These are phyloP conservation scores for Epicampocera succincta DNA, from an alignment of 2,888 invertebrate species.

Conservation along the genomic window DNA sequence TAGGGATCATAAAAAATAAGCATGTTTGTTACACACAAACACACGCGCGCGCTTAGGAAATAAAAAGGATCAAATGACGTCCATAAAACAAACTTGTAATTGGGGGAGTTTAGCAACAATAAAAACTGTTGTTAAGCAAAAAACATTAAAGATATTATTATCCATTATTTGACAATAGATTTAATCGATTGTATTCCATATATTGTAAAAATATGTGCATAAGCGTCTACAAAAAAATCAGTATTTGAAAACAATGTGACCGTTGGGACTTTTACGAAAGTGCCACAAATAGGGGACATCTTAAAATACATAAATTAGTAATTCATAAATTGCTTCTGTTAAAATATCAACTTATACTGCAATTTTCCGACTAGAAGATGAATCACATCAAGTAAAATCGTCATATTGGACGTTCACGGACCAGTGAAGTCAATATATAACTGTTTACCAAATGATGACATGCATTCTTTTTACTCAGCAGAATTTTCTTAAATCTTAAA, in stretches of 20 bases:
- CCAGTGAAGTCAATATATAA: too few relatives aligned
- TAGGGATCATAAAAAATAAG: conserved; percentile 51
- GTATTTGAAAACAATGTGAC: neutral
- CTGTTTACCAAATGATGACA: too few relatives aligned
- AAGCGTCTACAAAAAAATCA: neutral
- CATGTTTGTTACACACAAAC: conserved; percentile 43
- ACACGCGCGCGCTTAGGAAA: neutral
- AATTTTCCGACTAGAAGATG: too few relatives aligned
- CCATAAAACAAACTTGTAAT: conserved; percentile 30
- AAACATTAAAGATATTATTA: conserved; percentile 59
- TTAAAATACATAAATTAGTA: too few relatives aligned
- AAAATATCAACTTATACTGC: too few relatives aligned
- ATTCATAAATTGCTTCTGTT: too few relatives aligned
- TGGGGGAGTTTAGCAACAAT: conserved; percentile 36
- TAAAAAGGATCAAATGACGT: conserved; percentile 63
- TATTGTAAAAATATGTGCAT: neutral
- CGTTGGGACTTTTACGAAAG: too few relatives aligned
- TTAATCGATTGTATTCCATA: conserved; percentile 50
- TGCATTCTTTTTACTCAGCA: too few relatives aligned
- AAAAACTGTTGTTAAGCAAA: neutral
- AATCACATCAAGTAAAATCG: too few relatives aligned
- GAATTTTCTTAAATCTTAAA: too few relatives aligned
- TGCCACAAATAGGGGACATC: too few relatives aligned
- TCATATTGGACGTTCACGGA: too few relatives aligned
- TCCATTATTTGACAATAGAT: conserved; percentile 58